Base-by-base conservation (phyloP, 2,888 invertebrate genomes). In the Anthrax anthrax region DNA sequence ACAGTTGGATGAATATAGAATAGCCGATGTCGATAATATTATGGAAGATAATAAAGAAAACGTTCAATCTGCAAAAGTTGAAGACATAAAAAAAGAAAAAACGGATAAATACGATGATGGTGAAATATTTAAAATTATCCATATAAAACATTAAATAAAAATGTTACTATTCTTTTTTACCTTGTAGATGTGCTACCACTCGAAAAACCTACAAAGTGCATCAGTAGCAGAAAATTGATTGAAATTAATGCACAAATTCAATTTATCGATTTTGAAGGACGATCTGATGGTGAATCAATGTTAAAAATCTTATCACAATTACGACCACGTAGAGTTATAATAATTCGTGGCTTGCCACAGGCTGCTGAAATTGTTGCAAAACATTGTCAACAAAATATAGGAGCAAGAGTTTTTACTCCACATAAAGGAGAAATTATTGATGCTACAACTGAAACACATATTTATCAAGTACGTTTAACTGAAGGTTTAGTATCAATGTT, bases 201-300 rank as follows among this genome's bases (percentile, higher is more conserved):
- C 12, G 92, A 94, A 61, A 78, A 88, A 44, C 96, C 96, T 0
- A 91, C 91, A 18, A 96, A 96, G 66, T 92, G 94, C 61, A 74
- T 91, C 3, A 74, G 78, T 12, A 73, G 80, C 23, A 76, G 77
- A 8, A 79, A 87, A 5, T 78, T 80, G 0, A 76, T 95, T 40
- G 75, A 80, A 52, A 76, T 96, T 0, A 81, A 83, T 57, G 92
- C 92, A 3, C 81, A 82, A 58, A 79, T 97, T 9, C 84, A 87
- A 55, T 96, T 89, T 61, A 96, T 98, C 50, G 98, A 98, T 70
- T 88, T 98, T 63, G 97, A 99, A 63, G 98, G 98, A 0, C 75
- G 87, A 44, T 87, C 87, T 8, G 88, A 88, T 62, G 87, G 88
- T 0, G 87, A 87, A 64, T 86, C 86, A 0, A 63, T 87, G 55